These are phyloP conservation scores for Platalea minor DNA, from an alignment of 2,797 vertebrate species.

Conservation along the genomic window DNA sequence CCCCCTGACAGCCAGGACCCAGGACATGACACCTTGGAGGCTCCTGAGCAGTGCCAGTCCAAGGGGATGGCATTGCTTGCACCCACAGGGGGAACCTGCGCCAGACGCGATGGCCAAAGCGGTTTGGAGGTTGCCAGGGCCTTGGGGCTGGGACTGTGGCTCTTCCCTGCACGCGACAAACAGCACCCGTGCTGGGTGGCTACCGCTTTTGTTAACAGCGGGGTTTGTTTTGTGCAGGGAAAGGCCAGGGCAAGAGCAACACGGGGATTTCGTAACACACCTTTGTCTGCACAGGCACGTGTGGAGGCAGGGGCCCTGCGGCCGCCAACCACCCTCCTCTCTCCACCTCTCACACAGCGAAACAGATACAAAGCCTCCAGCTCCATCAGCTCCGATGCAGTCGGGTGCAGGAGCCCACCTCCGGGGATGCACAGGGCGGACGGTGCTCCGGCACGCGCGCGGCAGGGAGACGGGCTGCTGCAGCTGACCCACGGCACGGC, in stretches of 20 bases:
- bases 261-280: not conserved
- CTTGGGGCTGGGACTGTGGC: not conserved
- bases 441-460: rapidly evolving
- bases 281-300: not conserved
- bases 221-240: not conserved
- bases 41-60: rapidly evolving
- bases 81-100: rapidly evolving
- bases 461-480: not conserved
- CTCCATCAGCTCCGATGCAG: not conserved
- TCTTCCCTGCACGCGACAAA: not conserved
- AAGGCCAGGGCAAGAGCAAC: not conserved
- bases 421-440: not conserved
- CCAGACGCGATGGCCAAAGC: rapidly evolving
- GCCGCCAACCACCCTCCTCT: not conserved
- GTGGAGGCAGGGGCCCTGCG: rapidly evolving
- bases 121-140: not conserved
- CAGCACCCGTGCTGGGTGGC: not conserved
- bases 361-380: rapidly evolving
- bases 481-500: not conserved
- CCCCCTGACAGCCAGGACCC: not conserved
- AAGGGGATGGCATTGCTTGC: not conserved
- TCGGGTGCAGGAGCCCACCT: not conserved
- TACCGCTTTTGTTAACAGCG: not conserved
- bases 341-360: rapidly evolving
- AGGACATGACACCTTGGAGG: rapidly evolving